phyloP scores from a whole-genome alignment of 2,888 invertebrate genomes.

The Nymphalis urticae region DNA sequence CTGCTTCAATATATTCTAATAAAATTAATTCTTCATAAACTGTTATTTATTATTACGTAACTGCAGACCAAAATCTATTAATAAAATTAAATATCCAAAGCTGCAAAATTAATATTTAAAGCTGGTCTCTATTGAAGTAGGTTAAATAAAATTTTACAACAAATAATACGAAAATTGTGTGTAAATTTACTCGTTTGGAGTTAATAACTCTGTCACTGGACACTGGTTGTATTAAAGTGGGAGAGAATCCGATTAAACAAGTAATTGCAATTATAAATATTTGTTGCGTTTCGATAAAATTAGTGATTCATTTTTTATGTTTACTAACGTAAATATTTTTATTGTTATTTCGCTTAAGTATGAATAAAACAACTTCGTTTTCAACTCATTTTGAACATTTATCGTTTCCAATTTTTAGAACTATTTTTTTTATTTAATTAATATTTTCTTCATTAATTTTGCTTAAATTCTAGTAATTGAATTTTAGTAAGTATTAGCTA shows the following conservation, averaged over 20 bases:
- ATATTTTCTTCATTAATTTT: too few species aligned
- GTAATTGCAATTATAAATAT: slow-evolving; percentile 31
- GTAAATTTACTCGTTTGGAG: slow-evolving; percentile 31
- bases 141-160: slow-evolving; percentile 17
- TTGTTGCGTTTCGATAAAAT: slow-evolving; percentile 1
- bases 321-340: background rate
- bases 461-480: too few species aligned
- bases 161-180: slow-evolving; percentile 24
- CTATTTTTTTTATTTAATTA: too few species aligned
- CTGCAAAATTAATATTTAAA: slow-evolving; percentile 7
- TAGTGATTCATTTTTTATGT: background rate
- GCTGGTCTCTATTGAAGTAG: slow-evolving; percentile 1
- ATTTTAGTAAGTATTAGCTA: too few species aligned
- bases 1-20: too few species aligned
- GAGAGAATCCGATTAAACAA: slow-evolving; percentile 32
- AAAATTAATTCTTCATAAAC: too few species aligned
- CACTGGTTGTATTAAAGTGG: slow-evolving; percentile 24
- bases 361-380: too few species aligned
- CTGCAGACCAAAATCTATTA: background rate
- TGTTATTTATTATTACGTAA: too few species aligned
- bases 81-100: background rate
- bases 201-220: slow-evolving; percentile 29
- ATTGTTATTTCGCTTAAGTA: background rate
- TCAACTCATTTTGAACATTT: too few species aligned
- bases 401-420: too few species aligned